Evolutionary conservation across 92 coral and sea anemone genomes (phyloP).

Genomic region (Siderastrea radians): DNA sequence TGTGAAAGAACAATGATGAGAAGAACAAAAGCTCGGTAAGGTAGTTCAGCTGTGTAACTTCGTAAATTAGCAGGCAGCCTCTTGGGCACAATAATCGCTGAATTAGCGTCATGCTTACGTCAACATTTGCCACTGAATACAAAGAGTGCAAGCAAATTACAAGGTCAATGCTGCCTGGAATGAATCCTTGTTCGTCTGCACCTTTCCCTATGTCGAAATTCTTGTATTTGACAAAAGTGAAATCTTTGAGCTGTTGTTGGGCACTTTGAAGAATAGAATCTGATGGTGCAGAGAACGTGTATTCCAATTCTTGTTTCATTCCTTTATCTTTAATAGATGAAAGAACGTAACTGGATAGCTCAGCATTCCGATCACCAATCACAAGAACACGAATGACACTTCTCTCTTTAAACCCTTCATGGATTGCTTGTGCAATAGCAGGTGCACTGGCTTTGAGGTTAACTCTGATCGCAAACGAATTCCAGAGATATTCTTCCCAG

Average conservation of each 20-base stretch:
- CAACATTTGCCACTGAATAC: background rate
- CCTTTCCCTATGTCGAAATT: background rate
- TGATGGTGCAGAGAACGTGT: no score
- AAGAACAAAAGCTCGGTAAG: no score
- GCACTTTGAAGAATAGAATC: no score
- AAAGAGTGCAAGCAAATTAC: no score
- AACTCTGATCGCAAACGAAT: background rate
- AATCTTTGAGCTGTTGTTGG: no score
- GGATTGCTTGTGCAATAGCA: no score
- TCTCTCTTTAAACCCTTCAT: no score
- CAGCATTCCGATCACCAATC: background rate
- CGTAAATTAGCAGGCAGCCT: slow-evolving; percentile 7
- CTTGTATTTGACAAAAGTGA: no score
- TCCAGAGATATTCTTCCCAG: background rate
- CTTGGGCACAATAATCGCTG: background rate
- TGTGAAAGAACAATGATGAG: background rate
- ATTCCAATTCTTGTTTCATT: background rate
- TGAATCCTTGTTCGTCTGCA: background rate
- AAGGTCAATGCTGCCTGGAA: background rate
- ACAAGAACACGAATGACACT: background rate
- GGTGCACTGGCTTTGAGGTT: background rate
- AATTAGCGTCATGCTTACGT: background rate
- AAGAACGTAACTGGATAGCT: background rate
- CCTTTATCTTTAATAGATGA: background rate
- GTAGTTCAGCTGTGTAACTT: background rate